A percentile compares a stretch with the other conserved stretches of the same genome.
Conservation (phyloP, 1,140 invertebrate species). For the Manduca sexta region DNA sequence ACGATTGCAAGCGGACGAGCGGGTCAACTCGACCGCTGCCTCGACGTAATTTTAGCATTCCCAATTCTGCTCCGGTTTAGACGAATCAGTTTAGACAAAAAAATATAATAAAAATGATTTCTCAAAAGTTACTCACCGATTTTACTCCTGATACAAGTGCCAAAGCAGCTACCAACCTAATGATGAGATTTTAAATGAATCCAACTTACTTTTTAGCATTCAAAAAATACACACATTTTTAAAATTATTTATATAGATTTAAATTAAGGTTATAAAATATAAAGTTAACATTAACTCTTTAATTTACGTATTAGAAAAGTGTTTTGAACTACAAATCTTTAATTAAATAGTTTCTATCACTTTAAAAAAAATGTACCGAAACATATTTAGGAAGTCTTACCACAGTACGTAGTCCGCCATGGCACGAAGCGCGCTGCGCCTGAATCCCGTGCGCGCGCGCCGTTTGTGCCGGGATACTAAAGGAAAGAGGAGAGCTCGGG, state of each 20-base stretch:
- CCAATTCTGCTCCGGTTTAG: conserved; percentile 32
- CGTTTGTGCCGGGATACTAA: conserved; percentile 67
- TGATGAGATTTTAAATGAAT: conserved; percentile 17
- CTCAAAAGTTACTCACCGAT: conserved; percentile 38
- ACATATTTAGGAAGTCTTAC: conserved; percentile 35
- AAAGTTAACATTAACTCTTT: not conserved
- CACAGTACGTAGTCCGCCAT: conserved; percentile 65
- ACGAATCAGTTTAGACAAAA: conserved; percentile 11
- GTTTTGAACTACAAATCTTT: not conserved
- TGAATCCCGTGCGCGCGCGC: conserved; percentile 65
- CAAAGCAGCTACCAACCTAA: conserved; percentile 57
- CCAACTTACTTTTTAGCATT: not conserved
- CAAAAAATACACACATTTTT: too few relatives aligned
- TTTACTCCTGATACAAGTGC: conserved; percentile 44
- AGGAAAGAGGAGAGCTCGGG: conserved; percentile 54
- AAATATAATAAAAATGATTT: conserved; percentile 11
- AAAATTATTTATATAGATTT: too few relatives aligned
- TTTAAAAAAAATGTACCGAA: not conserved
- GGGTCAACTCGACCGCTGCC: conserved; percentile 37
- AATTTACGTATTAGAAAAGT: not conserved
- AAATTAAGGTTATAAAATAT: too few relatives aligned
- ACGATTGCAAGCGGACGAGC: conserved; percentile 45
- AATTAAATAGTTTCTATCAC: not conserved
- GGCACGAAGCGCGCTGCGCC: conserved; percentile 63
- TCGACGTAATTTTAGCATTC: conserved; percentile 30